Conservation (phyloP, 2,113 vertebrate genomes). For the Thymallus thymallus region DNA sequence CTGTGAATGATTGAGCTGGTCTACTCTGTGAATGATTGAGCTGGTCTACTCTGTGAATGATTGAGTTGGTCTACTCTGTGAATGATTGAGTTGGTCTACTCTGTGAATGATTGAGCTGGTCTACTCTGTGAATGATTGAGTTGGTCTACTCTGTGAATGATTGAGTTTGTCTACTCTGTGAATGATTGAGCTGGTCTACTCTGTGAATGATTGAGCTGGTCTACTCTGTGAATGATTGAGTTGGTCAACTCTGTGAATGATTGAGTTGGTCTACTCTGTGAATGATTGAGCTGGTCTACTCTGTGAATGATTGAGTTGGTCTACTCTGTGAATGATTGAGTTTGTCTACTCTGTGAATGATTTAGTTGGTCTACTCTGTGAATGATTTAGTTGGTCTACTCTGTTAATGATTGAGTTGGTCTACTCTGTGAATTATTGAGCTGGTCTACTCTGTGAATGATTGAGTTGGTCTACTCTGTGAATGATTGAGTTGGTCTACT, state of each 20-base stretch:
- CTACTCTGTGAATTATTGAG: too few species aligned
- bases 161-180: background rate
- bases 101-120: background rate
- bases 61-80: background rate
- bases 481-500: too few species aligned
- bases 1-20: too few species aligned
- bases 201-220: too few species aligned
- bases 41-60: background rate
- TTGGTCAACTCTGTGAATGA: background rate
- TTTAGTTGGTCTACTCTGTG: background rate
- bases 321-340: background rate
- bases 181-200: background rate
- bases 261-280: background rate
- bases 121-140: too few species aligned
- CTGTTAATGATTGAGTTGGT: background rate
- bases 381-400: background rate
- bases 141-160: background rate
- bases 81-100: background rate
- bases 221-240: background rate
- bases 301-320: too few species aligned
- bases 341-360: background rate
- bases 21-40: background rate
- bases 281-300: background rate
- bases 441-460: background rate
- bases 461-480: too few species aligned